A percentile compares a stretch with the other conserved stretches of the same genome.
These are phyloP conservation scores for Pelobates fuscus DNA, from an alignment of 2,113 vertebrate genomes.

Conservation along the genomic window DNA sequence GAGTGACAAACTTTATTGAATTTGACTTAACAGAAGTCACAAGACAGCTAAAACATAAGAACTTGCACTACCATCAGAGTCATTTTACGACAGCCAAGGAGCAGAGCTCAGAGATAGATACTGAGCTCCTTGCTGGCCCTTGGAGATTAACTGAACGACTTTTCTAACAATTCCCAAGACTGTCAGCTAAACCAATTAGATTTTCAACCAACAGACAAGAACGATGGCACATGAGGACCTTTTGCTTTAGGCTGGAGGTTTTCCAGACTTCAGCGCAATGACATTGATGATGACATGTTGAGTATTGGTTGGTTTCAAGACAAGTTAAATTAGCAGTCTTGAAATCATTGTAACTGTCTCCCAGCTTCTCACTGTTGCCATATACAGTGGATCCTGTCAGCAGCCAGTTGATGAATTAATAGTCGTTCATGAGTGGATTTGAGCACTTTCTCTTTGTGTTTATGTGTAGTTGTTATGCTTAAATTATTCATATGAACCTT, in stretches of 20 bases:
- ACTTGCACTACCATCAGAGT: constrained; percentile 77
- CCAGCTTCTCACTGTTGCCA: constrained; percentile 87
- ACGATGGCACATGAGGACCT: constrained; percentile 82
- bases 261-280: constrained; percentile 80
- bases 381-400: constrained; percentile 92
- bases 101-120: constrained; percentile 83
- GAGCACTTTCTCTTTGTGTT: constrained; percentile 98
- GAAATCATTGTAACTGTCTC: constrained; percentile 91
- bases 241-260: constrained; percentile 82
- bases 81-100: constrained; percentile 78
- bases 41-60: constrained; percentile 80
- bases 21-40: constrained; percentile 83
- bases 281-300: constrained; percentile 91
- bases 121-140: constrained; percentile 83
- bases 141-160: constrained; percentile 83
- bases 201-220: constrained; percentile 85
- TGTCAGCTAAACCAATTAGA: constrained; percentile 89
- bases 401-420: constrained; percentile 96
- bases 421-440: constrained; percentile 98
- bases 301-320: constrained; percentile 89
- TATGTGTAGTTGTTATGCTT: constrained; percentile 95
- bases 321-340: constrained; percentile 99
- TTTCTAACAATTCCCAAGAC: constrained; percentile 83
- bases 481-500: constrained; percentile 98
- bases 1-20: constrained; percentile 85